These are phyloP conservation scores for Hexactinellida sp. DNA, from an alignment of 37 sponge, comb jelly and placozoan species.

Conservation along the genomic window DNA sequence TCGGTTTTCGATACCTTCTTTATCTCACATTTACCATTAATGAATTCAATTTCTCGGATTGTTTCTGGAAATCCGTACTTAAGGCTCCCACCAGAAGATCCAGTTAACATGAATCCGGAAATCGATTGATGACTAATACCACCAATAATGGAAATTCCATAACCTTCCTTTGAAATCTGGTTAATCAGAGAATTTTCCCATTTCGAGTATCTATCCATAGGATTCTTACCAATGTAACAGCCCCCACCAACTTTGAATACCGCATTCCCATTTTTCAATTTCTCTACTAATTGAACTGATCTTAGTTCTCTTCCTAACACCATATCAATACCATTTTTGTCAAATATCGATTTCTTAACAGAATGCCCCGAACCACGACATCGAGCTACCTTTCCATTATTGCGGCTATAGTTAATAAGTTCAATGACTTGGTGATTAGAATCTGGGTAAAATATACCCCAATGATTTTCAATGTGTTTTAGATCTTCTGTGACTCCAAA, in stretches of 20 bases:
- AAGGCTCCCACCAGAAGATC: constrained; percentile 20
- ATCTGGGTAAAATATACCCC: neutral
- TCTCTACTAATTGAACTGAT: neutral
- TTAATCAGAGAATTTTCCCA: constrained; percentile 16
- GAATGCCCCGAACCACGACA: constrained; percentile 28
- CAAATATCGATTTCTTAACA: neutral
- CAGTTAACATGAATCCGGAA: constrained; percentile 12
- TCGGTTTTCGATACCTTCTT: neutral
- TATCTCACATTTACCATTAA: constrained; percentile 24
- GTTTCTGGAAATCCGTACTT: constrained; percentile 19
- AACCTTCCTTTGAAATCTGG: neutral
- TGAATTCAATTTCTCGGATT: neutral
- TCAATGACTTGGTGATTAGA: neutral
- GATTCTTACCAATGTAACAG: constrained; percentile 24
- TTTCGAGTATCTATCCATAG: constrained; percentile 16
- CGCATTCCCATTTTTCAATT: constrained; percentile 8
- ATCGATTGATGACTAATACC: constrained; percentile 20
- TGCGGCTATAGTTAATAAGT: constrained; percentile 20
- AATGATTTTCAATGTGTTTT: neutral
- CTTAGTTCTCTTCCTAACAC: neutral
- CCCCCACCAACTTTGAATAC: constrained; percentile 7
- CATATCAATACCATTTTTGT: neutral
- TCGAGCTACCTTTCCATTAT: neutral
- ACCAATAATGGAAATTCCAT: neutral
- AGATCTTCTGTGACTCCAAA: neutral